These are phyloP conservation scores for Chrysolina oricalcia DNA, from an alignment of 2,888 invertebrate species.

Conservation along the genomic window DNA sequence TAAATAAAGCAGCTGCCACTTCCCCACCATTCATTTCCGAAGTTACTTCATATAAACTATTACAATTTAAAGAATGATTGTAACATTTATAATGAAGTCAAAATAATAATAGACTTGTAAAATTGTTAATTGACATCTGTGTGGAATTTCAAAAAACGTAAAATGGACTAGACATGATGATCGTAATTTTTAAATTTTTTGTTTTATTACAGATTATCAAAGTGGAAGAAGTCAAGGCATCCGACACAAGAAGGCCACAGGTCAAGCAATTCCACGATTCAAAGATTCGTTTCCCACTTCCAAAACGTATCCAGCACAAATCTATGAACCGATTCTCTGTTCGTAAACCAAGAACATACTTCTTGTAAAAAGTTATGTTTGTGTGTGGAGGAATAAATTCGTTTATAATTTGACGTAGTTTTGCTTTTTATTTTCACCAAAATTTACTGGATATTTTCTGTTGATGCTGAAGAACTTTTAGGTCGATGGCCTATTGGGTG, in stretches of 20 bases:
- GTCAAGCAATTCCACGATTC: conserved; percentile 99
- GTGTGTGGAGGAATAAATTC: conserved; percentile 55
- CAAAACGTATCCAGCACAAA: conserved; percentile 90
- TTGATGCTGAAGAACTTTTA: too few species aligned
- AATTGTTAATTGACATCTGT: too few species aligned
- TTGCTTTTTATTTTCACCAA: neutral
- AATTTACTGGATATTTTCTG: neutral
- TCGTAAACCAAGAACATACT: conserved; percentile 87
- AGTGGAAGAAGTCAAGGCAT: conserved; percentile 92
- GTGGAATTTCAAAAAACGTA: too few species aligned
- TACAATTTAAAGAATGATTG: too few species aligned
- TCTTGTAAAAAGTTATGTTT: conserved; percentile 71
- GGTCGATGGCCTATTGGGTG: too few species aligned
- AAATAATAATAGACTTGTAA: too few species aligned
- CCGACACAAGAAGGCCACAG: conserved; percentile 92
- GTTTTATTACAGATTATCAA: conserved; percentile 83
- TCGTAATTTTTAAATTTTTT: neutral
- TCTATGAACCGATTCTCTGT: conserved; percentile 89
- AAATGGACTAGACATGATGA: neutral
- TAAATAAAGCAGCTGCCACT: too few species aligned
- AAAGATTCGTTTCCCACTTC: conserved; percentile 96
- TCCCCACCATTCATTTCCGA: too few species aligned
- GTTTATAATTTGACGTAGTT: conserved; percentile 47
- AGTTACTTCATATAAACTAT: too few species aligned
- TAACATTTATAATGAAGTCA: too few species aligned